Conservation (phyloP, 2,113 vertebrate genomes). For the Dasyornis broadbenti region DNA sequence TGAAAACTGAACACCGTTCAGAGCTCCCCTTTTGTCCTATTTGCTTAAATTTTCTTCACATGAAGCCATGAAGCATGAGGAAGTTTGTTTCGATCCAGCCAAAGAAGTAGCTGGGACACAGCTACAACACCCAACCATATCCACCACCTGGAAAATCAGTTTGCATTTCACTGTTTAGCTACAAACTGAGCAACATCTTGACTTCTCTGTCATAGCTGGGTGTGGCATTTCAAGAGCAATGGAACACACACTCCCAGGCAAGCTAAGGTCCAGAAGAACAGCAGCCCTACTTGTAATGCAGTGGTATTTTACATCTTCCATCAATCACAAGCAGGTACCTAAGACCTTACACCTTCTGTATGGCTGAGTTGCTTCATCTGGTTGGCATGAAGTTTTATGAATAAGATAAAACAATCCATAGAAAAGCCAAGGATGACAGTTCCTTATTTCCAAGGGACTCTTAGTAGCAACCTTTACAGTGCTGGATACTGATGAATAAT, state of each 20-base stretch:
- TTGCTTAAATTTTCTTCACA: neutral
- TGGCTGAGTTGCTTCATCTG: neutral
- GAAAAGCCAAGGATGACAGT: neutral
- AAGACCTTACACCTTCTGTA: neutral
- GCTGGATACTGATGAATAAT: neutral
- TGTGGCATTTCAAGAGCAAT: neutral
- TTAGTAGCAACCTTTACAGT: neutral
- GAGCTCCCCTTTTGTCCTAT: neutral
- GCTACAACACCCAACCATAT: neutral
- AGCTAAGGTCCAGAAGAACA: neutral
- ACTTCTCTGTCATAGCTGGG: neutral
- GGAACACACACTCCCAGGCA: neutral
- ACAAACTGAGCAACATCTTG: neutral
- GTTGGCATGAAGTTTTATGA: neutral
- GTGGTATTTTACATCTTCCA: neutral
- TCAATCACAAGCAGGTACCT: accelerated
- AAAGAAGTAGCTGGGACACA: neutral
- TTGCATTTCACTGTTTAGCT: neutral
- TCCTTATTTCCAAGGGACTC: neutral
- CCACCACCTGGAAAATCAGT: neutral
- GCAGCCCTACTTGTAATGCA: neutral
- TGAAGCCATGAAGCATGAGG: neutral
- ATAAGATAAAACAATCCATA: neutral
- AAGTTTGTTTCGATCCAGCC: neutral
- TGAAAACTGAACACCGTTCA: neutral